phyloP scores from a whole-genome alignment of 2,113 vertebrate genomes.

The Xenopus borealis region DNA sequence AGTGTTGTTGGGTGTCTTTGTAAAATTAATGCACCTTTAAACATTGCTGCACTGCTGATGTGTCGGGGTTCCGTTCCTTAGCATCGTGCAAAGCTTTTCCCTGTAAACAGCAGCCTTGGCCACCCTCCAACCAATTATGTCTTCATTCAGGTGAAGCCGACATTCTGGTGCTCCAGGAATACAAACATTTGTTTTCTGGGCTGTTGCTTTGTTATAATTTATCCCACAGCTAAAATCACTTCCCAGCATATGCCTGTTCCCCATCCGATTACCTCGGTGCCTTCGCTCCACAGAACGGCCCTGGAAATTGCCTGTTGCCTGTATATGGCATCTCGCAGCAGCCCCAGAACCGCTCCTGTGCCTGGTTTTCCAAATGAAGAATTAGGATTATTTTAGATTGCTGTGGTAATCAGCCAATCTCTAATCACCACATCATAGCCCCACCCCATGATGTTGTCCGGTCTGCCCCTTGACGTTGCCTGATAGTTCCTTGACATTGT shows the following conservation, averaged over 20 bases:
- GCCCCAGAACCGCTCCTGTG: too few relatives aligned
- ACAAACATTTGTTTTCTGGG: conserved; percentile 43
- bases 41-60: conserved; percentile 28
- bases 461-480: too few relatives aligned
- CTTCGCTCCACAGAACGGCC: too few relatives aligned
- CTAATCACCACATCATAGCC: too few relatives aligned
- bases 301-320: too few relatives aligned
- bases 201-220: conserved; percentile 18
- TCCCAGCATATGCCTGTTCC: not conserved
- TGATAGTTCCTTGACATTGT: too few relatives aligned
- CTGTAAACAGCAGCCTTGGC: conserved; percentile 41
- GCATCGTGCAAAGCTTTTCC: conserved; percentile 25
- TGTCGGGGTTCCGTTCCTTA: not conserved
- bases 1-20: conserved; percentile 14
- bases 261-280: too few relatives aligned
- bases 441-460: too few relatives aligned
- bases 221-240: not conserved
- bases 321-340: too few relatives aligned
- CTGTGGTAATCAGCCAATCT: too few relatives aligned
- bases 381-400: too few relatives aligned
- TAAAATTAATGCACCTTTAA: conserved; percentile 25
- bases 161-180: conserved; percentile 44
- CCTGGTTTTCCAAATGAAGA: too few relatives aligned
- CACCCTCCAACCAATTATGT: conserved; percentile 43
- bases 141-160: conserved; percentile 44